These are phyloP conservation scores for Neodontobutis hainanensis DNA, from an alignment of 2,113 vertebrate species.

Conservation along the genomic window DNA sequence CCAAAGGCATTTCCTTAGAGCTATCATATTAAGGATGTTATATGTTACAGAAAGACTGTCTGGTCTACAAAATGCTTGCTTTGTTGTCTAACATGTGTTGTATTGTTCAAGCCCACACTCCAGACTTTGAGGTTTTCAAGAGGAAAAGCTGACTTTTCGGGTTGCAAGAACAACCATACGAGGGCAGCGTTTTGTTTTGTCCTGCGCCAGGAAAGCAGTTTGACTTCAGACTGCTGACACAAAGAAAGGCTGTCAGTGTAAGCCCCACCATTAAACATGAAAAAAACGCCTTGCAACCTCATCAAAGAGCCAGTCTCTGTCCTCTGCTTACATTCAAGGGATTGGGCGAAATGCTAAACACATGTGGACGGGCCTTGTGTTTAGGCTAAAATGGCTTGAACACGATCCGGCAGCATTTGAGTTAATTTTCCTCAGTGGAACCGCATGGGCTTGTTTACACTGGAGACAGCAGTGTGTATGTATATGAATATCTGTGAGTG, in stretches of 20 bases:
- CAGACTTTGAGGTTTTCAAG: constrained; percentile 35
- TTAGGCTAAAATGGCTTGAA: constrained; percentile 70
- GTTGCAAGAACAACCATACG: constrained; percentile 39
- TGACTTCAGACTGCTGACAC: constrained; percentile 66
- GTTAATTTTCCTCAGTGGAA: constrained; percentile 70
- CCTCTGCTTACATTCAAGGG: constrained; percentile 64
- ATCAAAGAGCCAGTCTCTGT: constrained; percentile 67
- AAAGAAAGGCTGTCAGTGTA: constrained; percentile 55
- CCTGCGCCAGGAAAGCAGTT: constrained; percentile 50
- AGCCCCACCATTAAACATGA: constrained; percentile 57
- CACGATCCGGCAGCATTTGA: constrained; percentile 65
- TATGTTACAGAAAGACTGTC: constrained; percentile 14
- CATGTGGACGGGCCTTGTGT: constrained; percentile 59
- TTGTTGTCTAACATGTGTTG: constrained; percentile 37
- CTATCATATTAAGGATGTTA: too few relatives aligned
- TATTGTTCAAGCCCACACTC: constrained; percentile 24
- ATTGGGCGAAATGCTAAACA: constrained; percentile 70
- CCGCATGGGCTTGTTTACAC: constrained; percentile 73
- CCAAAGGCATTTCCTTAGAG: too few relatives aligned
- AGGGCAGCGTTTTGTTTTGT: constrained; percentile 52
- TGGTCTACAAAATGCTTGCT: constrained; percentile 1
- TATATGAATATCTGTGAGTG: constrained; percentile 21
- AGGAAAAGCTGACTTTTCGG: constrained; percentile 33
- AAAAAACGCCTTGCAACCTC: constrained; percentile 36
- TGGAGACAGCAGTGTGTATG: constrained; percentile 53